Evolutionary conservation across 2,797 vertebrate genomes (phyloP).

Genomic region (Microctenopoma stevenorrisi): DNA sequence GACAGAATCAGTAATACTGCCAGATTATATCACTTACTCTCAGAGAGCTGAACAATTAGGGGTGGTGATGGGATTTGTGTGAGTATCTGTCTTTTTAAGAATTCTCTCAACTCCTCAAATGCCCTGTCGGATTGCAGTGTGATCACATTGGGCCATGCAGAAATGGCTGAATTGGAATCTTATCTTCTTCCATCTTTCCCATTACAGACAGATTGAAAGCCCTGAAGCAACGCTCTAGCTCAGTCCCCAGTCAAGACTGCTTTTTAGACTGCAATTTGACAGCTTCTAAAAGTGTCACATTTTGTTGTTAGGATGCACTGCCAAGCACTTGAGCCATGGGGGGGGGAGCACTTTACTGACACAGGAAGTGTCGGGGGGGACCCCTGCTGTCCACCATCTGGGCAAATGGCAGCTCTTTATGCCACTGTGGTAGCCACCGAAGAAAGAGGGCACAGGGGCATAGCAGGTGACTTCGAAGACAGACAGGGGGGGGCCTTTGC

Average conservation of each 20-base stretch:
- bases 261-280: constrained; percentile 81
- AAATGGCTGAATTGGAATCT: constrained; percentile 83
- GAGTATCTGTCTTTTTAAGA: constrained; percentile 78
- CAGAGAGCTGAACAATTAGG: constrained; percentile 74
- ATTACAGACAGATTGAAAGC: constrained; percentile 82
- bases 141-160: constrained; percentile 80
- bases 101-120: constrained; percentile 78
- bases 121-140: constrained; percentile 76
- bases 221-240: constrained; percentile 77
- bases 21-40: constrained; percentile 72
- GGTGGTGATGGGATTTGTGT: constrained; percentile 74
- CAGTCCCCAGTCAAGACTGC: constrained; percentile 76
- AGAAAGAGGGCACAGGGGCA: constrained; percentile 74
- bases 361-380: constrained; percentile 59
- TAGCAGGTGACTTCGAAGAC: constrained; percentile 66
- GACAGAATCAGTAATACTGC: constrained; percentile 46
- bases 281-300: constrained; percentile 84
- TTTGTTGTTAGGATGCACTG: constrained; percentile 81
- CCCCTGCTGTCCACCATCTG: constrained; percentile 82
- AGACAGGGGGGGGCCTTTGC: constrained; percentile 76
- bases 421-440: constrained; percentile 69
- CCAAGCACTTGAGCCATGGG: constrained; percentile 76
- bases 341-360: constrained; percentile 75
- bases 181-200: constrained; percentile 84
- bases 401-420: constrained; percentile 79